Conservation (phyloP, 2,797 vertebrate species). For the Malacoctenus gilli region DNA sequence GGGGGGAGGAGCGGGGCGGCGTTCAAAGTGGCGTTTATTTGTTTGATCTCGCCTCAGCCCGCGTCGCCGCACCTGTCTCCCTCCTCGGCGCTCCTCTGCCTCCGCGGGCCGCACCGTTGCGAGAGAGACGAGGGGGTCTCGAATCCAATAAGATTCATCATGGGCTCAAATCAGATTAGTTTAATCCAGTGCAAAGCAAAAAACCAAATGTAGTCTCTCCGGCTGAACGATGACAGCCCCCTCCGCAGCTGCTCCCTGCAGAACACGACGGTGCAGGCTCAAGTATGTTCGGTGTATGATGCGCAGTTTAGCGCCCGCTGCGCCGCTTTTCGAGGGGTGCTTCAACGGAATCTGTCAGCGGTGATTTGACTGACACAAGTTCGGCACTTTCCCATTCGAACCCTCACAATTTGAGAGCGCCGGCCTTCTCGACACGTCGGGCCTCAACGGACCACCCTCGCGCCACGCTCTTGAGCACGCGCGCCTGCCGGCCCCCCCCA, state of each 20-base stretch:
- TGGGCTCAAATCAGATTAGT: constrained; percentile 68
- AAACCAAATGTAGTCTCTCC: constrained; percentile 41
- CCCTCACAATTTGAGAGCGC: constrained; percentile 13
- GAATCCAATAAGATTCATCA: constrained; percentile 71
- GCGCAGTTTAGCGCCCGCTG: no score
- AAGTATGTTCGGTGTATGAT: no score
- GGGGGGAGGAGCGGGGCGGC: no score
- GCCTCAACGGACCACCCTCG: constrained; percentile 30
- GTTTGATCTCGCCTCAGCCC: constrained; percentile 37
- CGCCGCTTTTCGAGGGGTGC: no score
- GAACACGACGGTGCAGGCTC: no score
- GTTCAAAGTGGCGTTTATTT: constrained; percentile 46
- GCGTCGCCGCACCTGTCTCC: constrained; percentile 42
- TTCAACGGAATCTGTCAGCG: constrained; percentile 29
- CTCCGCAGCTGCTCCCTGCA: constrained; percentile 20
- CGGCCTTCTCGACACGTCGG: constrained; percentile 40
- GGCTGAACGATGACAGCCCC: constrained; percentile 34
- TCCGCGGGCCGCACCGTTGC: constrained; percentile 20
- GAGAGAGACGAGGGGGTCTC: constrained; percentile 53
- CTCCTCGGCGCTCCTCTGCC: constrained; percentile 30
- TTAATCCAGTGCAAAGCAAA: constrained; percentile 60
- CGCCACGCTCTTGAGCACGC: constrained; percentile 24
- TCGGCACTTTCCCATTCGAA: constrained; percentile 12
- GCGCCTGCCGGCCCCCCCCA: constrained; percentile 31
- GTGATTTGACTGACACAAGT: constrained; percentile 30